Evolutionary conservation across 2,113 vertebrate species (phyloP).

Genomic region (Oxyruncus cristatus): DNA sequence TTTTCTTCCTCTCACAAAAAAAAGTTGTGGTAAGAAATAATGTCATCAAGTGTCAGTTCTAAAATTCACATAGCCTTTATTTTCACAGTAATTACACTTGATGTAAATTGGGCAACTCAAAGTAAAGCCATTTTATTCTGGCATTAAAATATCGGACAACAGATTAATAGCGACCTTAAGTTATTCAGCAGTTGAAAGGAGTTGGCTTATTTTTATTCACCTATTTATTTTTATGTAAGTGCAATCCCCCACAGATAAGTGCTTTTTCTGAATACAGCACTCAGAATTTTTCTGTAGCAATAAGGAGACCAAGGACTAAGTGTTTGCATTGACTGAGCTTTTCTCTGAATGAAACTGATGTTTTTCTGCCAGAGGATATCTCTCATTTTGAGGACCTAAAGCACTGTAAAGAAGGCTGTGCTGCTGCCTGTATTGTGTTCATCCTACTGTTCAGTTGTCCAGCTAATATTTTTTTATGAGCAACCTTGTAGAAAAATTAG

Average conservation of each 20-base stretch:
- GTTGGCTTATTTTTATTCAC: constrained; percentile 1
- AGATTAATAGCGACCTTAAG: constrained; percentile 2
- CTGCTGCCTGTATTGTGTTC: neutral
- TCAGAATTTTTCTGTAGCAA: neutral
- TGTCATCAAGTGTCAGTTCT: neutral
- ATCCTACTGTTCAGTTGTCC: neutral
- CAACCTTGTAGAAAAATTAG: neutral
- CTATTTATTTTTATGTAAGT: constrained; percentile 9
- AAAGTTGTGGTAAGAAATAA: neutral
- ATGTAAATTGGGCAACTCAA: neutral
- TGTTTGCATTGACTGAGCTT: neutral
- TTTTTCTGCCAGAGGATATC: neutral
- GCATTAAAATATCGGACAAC: neutral
- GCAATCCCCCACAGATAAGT: neutral
- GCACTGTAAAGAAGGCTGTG: neutral
- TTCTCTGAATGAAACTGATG: neutral
- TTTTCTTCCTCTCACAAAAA: neutral
- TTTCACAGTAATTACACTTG: neutral
- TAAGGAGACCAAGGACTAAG: neutral
- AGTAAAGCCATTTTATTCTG: neutral
- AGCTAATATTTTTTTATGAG: neutral
- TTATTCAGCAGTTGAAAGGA: neutral
- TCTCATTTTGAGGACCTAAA: neutral
- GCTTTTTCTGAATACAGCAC: neutral
- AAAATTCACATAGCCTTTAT: neutral